Percentiles rank a stretch among this genome's conserved stretches.
These are phyloP conservation scores for Sebastes diaconus DNA, from an alignment of 2,797 vertebrate genomes.

Conservation along the genomic window DNA sequence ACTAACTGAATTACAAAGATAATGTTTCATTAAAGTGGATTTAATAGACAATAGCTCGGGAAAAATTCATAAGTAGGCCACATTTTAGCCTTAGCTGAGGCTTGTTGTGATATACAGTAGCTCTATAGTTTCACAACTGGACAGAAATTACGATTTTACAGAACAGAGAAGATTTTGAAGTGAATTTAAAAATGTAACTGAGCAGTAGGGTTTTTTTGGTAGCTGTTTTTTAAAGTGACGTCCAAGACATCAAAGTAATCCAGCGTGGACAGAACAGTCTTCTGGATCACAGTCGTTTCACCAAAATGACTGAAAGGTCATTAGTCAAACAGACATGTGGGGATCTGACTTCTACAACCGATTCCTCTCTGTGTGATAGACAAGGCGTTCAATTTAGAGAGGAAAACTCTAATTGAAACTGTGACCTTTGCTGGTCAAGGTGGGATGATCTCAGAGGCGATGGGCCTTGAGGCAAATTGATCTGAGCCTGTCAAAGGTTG, in stretches of 20 bases:
- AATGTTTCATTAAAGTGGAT: background rate
- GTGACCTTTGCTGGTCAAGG: slow-evolving; percentile 48
- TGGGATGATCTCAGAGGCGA: slow-evolving; percentile 19
- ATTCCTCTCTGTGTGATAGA: background rate
- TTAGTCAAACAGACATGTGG: background rate
- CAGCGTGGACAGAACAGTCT: background rate
- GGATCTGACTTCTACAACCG: slow-evolving; percentile 1
- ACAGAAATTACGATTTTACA: background rate
- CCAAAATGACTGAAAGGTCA: background rate
- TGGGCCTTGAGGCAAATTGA: slow-evolving; percentile 49
- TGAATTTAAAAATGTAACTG: background rate
- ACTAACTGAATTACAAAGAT: background rate
- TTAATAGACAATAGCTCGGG: background rate
- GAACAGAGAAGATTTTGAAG: background rate
- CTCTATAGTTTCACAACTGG: background rate
- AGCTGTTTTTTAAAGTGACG: background rate
- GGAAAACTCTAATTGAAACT: slow-evolving; percentile 16
- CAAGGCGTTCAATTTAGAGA: background rate
- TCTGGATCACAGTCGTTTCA: background rate
- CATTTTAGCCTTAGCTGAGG: background rate
- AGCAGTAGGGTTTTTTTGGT: background rate
- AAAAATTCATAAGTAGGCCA: background rate
- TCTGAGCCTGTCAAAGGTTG: slow-evolving; percentile 68
- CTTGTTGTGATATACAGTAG: background rate
- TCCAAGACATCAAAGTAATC: background rate